Conservation (phyloP, 2,888 invertebrate species). For the Plebejus argus region DNA sequence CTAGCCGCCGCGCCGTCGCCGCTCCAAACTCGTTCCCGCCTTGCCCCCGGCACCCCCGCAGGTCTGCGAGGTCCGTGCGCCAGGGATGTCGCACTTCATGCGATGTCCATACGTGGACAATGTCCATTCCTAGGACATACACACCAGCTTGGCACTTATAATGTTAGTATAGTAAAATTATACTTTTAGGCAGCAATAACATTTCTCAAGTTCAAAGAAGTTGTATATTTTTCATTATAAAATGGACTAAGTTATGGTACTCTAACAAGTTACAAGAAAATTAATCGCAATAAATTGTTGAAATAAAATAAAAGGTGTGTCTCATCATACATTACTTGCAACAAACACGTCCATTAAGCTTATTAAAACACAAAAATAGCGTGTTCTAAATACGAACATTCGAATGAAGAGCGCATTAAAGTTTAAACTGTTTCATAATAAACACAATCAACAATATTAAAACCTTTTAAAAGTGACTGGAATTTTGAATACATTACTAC, state of each 20-base stretch:
- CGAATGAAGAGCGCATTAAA: neutral
- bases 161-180: no score
- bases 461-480: conserved; percentile 35
- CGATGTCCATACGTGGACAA: no score
- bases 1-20: no score
- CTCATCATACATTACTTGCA: neutral
- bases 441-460: conserved; percentile 32
- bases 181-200: no score
- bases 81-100: no score
- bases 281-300: neutral
- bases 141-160: no score
- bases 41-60: no score
- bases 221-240: neutral
- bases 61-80: no score
- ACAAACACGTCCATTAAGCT: conserved; percentile 18
- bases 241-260: neutral
- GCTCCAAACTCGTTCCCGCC: no score
- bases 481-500: conserved; percentile 38
- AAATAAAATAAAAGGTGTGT: conserved; percentile 6
- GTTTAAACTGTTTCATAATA: conserved; percentile 19
- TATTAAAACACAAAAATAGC: conserved; percentile 17
- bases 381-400: conserved; percentile 5
- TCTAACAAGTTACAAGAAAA: neutral
- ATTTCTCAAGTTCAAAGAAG: neutral
- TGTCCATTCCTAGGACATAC: no score